Evolutionary conservation across 2,797 vertebrate genomes (phyloP), one percentile per base, ranked within the genome.

Genomic region (Hozukius guyotensis): DNA sequence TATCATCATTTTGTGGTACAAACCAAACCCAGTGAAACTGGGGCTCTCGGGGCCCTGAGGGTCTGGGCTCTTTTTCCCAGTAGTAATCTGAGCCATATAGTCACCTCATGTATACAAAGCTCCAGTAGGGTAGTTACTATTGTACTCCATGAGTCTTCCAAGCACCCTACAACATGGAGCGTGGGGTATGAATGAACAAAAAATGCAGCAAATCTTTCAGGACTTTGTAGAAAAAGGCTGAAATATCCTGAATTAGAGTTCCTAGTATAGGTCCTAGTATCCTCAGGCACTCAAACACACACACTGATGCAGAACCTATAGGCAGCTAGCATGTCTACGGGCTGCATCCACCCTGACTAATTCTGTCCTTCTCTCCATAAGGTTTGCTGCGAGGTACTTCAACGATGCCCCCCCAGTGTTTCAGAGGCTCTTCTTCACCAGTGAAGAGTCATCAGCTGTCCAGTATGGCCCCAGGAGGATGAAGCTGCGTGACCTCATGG

Each of bases 401-500:
- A 95, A 93, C 72, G 93, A 94, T 7, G 95, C 97, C 4, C 97
- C 96, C 1, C 97, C 99, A 65, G 97, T 99, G 61, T 99, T 99
- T 87, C 98, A 99, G 90, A 97, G 99, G 80, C 97, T 99, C 68
- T 99, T 98, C 84, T 95, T 99, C 86, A 97, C 98, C 85, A 99
- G 96, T 22, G 97, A 97, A 11, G 97, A 99, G 91, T 92, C 98
- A 3, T 96, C 94, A 8, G 91, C 96, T 0, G 97, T 99, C 27
- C 97, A 97, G 20, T 99, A 99, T 0, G 98, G 98, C 1, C 97
- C 97, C 18, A 95, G 96, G 34, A 96, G 98, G 56, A 99, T 99
- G 98, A 99, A 99, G 90, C 95, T 99, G 57, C 96, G 98, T 0
- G 99, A 99, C 91, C 96, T 99, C 14, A 99, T 99, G 99, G 97